A percentile compares a stretch with the other conserved stretches of the same genome.
These are phyloP conservation scores for Galago senegalensis DNA, from an alignment of 2,797 vertebrate genomes.

Conservation along the genomic window DNA sequence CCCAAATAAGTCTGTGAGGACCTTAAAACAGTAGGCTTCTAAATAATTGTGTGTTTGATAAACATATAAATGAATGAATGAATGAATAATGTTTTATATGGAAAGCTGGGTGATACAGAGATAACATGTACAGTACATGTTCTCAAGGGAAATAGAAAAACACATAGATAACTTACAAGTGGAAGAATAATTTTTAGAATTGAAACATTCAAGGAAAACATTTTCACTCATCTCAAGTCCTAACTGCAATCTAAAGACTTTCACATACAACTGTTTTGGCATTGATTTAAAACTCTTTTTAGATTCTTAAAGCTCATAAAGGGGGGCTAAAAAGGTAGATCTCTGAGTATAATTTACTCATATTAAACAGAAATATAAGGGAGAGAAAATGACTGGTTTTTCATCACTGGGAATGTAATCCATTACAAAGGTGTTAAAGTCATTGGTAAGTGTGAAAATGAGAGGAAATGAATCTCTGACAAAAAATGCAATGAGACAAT, in stretches of 20 bases:
- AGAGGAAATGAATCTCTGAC: conserved; percentile 68
- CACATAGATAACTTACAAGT: not conserved
- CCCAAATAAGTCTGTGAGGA: not conserved
- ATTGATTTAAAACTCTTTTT: conserved; percentile 43
- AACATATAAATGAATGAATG: not conserved
- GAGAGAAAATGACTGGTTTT: conserved; percentile 41
- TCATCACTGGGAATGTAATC: conserved; percentile 32
- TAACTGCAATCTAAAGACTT: not conserved
- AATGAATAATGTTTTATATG: not conserved
- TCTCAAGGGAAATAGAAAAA: not conserved
- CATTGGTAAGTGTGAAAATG: conserved; percentile 58
- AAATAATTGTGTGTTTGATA: not conserved
- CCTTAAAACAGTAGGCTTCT: not conserved
- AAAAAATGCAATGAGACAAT: conserved; percentile 49
- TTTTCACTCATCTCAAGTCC: not conserved
- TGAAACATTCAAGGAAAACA: not conserved
- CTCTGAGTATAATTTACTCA: conserved; percentile 11
- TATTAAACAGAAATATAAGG: not conserved
- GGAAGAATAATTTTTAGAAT: conserved; percentile 2
- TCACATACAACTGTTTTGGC: not conserved
- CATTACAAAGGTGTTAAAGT: conserved; percentile 63
- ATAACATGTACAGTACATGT: not conserved
- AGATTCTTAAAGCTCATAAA: conserved; percentile 20
- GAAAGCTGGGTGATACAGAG: not conserved
- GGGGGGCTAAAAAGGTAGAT: not conserved